Base-by-base conservation (phyloP, 2,113 vertebrate species). In the Hemiprocne comata region DNA sequence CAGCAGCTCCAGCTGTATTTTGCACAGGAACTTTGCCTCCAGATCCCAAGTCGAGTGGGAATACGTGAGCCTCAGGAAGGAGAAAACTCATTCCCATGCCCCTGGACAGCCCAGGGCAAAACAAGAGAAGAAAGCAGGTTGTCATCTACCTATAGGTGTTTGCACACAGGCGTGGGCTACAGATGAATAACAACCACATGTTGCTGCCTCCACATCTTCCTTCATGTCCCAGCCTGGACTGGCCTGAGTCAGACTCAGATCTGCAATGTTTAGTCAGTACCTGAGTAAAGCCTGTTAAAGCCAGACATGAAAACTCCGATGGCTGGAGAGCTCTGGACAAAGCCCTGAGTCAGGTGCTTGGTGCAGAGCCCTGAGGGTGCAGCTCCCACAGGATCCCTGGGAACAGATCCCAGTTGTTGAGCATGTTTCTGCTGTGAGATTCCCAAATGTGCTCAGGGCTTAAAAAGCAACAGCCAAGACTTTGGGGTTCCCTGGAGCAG, bases 1-100 rank as follows among this genome's bases (percentile, higher is more conserved):
- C 57, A 66, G 57, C 66, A 66, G 50, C n/a, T 82, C 54, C 80
- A 21, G 53, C 11, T 78, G 66, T 60, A 28, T 28, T 64, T 17
- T 33, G 57, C 48, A 8, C 17, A 8, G 11, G 34, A 17, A 26
- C 2, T 0, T 2, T 20, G 36, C 14, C 60, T 90, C 57, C 51
- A 20, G 13, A 70, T 9, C 38, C 74, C 65, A 8, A 5, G 28
- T 0, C 1, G 17, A 34, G 28, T 0, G 6, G 5, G 40, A 70
- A 11, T 6, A 55, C 0, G 0, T 0, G 18, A 87, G 38, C 2
- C 31, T 51, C 42, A 38, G 76, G 2, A 4, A 44, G 66, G 11
- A 87, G 62, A 42, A 61, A 60, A 55, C 7, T 15, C 36, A 11
- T 80, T 94, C 66, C 64, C 67, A 13, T 2, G 53, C 9, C 25